Percentiles rank a stretch among this genome's conserved stretches.
Evolutionary conservation across 2,888 invertebrate species (phyloP).

Genomic region (Drosophila kanekoi): DNA sequence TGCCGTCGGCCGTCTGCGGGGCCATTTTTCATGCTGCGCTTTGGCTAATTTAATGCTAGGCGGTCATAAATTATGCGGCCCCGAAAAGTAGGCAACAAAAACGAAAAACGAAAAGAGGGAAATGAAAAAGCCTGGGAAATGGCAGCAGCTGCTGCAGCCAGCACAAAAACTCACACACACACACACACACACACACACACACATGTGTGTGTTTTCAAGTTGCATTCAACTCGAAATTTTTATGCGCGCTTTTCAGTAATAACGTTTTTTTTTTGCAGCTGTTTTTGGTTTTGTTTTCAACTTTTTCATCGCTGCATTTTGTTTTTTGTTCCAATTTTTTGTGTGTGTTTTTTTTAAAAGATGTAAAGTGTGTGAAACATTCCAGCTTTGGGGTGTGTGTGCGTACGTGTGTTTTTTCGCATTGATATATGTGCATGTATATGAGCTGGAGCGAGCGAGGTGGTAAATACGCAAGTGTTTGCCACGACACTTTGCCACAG

Average conservation of each 20-base stretch:
- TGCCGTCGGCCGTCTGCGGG: constrained; percentile 54
- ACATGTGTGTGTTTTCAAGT: constrained; percentile 45
- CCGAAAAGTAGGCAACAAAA: constrained; percentile 73
- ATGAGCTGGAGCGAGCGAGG: constrained; percentile 38
- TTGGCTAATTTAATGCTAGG: constrained; percentile 79
- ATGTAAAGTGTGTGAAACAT: constrained; percentile 49
- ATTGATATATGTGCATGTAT: constrained; percentile 30
- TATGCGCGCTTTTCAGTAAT: constrained; percentile 66
- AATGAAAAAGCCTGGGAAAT: constrained; percentile 63
- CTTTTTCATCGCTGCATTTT: constrained; percentile 23
- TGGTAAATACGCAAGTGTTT: constrained; percentile 74
- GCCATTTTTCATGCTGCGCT: constrained; percentile 81
- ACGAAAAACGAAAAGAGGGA: constrained; percentile 16
- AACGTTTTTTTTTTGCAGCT: constrained; percentile 43
- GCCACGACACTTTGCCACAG: constrained; percentile 50
- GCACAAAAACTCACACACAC: constrained; percentile 12
- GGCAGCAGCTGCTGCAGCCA: constrained; percentile 74
- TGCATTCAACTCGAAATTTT: constrained; percentile 76
- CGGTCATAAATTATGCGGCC: constrained; percentile 75
- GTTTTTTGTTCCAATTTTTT: constrained; percentile 59
- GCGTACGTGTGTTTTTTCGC: constrained; percentile 26
- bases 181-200: constrained; percentile 17
- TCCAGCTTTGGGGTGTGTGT: constrained; percentile 19
- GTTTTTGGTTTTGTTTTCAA: constrained; percentile 24
- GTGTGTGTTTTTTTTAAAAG: constrained; percentile 9